phyloP scores from a whole-genome alignment of 2,888 invertebrate species.

The Acanthoscelides obtectus region DNA sequence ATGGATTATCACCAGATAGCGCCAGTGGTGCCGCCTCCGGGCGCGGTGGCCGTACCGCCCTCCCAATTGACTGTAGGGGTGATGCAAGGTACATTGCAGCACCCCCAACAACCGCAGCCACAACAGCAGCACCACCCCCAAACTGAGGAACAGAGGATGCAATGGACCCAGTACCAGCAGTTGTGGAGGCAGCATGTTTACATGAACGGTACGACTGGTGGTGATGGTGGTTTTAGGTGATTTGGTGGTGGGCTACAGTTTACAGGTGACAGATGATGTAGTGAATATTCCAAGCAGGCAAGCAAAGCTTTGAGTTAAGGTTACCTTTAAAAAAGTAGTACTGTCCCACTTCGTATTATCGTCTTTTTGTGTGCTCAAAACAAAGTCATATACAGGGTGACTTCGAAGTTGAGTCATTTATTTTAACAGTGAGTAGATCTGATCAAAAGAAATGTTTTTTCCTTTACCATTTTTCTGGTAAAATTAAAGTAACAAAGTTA shows the following conservation, averaged over 20 bases:
- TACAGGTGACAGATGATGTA: not conserved
- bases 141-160: constrained; percentile 48
- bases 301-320: not conserved
- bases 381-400: too few relatives aligned
- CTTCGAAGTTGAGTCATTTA: too few relatives aligned
- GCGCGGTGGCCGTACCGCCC: constrained; percentile 44
- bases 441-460: too few relatives aligned
- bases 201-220: constrained; percentile 61
- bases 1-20: constrained; percentile 54
- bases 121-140: constrained; percentile 29
- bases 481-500: too few relatives aligned
- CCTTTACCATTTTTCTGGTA: too few relatives aligned
- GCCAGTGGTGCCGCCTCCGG: constrained; percentile 47
- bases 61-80: constrained; percentile 60
- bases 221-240: constrained; percentile 5
- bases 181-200: constrained; percentile 77
- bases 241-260: constrained; percentile 9
- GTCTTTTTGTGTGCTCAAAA: too few relatives aligned
- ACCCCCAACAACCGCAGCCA: constrained; percentile 51
- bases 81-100: constrained; percentile 61
- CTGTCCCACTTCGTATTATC: too few relatives aligned
- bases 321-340: too few relatives aligned
- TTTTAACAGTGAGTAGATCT: too few relatives aligned
- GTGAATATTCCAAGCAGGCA: not conserved
- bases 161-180: constrained; percentile 71